Evolutionary conservation across 92 coral and sea anemone genomes (phyloP).

Genomic region (Epizoanthus illoricatus): DNA sequence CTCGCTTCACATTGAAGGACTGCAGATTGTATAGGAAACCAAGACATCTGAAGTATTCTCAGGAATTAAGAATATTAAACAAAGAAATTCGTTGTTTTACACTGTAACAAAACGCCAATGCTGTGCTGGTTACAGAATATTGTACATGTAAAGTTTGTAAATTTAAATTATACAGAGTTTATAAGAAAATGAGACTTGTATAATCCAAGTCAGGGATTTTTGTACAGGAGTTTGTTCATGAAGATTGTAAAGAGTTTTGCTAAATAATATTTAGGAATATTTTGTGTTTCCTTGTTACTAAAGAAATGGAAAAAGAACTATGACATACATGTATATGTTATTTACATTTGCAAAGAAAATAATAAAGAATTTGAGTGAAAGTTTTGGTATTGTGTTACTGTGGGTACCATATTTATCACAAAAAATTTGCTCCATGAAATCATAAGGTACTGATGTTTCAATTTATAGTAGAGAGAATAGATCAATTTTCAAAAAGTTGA

Average conservation of each 20-base stretch:
- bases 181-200: conserved; percentile 19
- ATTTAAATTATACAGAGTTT: conserved; percentile 48
- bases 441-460: not conserved
- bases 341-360: conserved; percentile 37
- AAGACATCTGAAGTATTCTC: no score
- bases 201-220: conserved; percentile 20
- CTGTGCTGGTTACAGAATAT: conserved; percentile 18
- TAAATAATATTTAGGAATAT: conserved; percentile 43
- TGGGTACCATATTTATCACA: not conserved
- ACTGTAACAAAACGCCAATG: conserved; percentile 21
- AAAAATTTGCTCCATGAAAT: conserved; percentile 8
- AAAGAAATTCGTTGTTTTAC: no score
- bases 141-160: conserved; percentile 44
- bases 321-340: conserved; percentile 21
- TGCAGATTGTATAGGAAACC: no score
- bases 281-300: conserved; percentile 45
- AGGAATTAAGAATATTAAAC: no score
- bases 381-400: conserved; percentile 7
- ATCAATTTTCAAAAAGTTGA: no score
- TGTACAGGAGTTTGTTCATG: conserved; percentile 42
- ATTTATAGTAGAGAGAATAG: not conserved
- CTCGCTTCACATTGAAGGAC: no score
- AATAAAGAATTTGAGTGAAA: conserved; percentile 21
- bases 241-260: conserved; percentile 45
- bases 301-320: conserved; percentile 35